These are phyloP conservation scores for Galerucella nymphaeae DNA, from an alignment of 2,888 invertebrate species.

Conservation along the genomic window DNA sequence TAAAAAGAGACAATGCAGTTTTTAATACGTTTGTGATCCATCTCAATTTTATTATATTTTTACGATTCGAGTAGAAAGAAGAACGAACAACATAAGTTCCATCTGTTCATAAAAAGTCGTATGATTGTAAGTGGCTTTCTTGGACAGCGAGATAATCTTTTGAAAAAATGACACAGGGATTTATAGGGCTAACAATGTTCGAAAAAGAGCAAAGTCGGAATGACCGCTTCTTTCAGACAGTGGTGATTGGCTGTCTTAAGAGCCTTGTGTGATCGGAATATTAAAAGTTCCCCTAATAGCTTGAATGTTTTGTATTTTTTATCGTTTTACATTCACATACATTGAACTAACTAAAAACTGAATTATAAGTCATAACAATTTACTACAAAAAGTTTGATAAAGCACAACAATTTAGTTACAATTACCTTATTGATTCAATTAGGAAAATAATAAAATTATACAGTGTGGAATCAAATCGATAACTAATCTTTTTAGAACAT, in stretches of 20 bases:
- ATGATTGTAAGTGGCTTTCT: conserved; percentile 64
- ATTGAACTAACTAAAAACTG: not conserved
- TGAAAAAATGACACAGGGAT: conserved; percentile 60
- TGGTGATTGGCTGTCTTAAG: conserved; percentile 63
- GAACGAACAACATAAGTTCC: conserved; percentile 50
- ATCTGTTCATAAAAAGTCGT: conserved; percentile 63
- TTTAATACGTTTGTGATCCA: not conserved
- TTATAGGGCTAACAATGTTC: conserved; percentile 63
- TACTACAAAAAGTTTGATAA: not conserved
- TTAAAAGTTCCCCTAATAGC: conserved; percentile 39
- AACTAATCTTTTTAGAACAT: too few relatives aligned
- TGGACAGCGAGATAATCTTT: conserved; percentile 60
- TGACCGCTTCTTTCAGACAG: conserved; percentile 57
- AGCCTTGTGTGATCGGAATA: conserved; percentile 57
- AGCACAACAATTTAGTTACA: too few relatives aligned
- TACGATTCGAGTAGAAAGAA: conserved; percentile 29
- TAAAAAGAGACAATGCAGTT: not conserved
- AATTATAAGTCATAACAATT: too few relatives aligned
- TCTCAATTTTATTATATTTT: conserved; percentile 34
- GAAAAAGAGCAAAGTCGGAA: conserved; percentile 57
- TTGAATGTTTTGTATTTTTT: conserved; percentile 11
- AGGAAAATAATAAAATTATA: too few relatives aligned
- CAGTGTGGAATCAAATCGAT: too few relatives aligned
- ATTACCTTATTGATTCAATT: too few relatives aligned
- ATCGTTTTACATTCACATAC: not conserved